A percentile compares a stretch with the other conserved stretches of the same genome.
Evolutionary conservation across 1,140 invertebrate species (phyloP).

Genomic region (Microplitis mediator): DNA sequence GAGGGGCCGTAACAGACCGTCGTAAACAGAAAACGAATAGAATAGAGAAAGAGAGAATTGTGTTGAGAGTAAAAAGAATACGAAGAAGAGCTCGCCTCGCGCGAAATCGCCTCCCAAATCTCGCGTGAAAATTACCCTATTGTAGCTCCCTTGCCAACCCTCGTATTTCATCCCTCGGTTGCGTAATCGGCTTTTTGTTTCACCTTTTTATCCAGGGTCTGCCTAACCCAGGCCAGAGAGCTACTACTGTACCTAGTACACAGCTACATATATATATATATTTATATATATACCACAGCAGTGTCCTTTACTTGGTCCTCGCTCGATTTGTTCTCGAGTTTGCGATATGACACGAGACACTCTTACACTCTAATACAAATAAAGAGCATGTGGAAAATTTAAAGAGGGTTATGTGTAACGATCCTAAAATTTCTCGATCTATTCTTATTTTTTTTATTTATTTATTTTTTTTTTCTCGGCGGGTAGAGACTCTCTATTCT

Average conservation of each 20-base stretch:
- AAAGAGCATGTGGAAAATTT: background rate
- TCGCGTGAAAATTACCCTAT: constrained; percentile 65
- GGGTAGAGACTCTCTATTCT: too few relatives aligned
- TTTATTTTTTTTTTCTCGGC: too few relatives aligned
- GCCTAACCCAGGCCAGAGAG: constrained; percentile 16
- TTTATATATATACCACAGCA: background rate
- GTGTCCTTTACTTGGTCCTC: constrained; percentile 7
- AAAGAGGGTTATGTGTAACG: background rate
- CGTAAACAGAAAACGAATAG: constrained; percentile 12
- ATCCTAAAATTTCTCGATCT: background rate
- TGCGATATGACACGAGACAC: constrained; percentile 13
- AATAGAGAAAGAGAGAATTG: constrained; percentile 11
- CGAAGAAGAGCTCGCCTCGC: constrained; percentile 37
- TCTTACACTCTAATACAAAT: background rate
- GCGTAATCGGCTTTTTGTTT: constrained; percentile 64
- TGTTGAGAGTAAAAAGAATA: background rate
- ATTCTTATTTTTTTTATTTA: too few relatives aligned
- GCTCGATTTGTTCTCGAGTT: constrained; percentile 44
- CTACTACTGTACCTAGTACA: constrained; percentile 9
- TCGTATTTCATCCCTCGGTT: constrained; percentile 58
- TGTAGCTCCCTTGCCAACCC: constrained; percentile 40
- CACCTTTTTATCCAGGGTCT: constrained; percentile 55
- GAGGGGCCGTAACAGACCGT: background rate
- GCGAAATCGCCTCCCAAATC: constrained; percentile 61
- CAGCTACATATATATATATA: constrained; percentile 20